Conservation (phyloP, 2,797 vertebrate species). For the Microchirus variegatus region DNA sequence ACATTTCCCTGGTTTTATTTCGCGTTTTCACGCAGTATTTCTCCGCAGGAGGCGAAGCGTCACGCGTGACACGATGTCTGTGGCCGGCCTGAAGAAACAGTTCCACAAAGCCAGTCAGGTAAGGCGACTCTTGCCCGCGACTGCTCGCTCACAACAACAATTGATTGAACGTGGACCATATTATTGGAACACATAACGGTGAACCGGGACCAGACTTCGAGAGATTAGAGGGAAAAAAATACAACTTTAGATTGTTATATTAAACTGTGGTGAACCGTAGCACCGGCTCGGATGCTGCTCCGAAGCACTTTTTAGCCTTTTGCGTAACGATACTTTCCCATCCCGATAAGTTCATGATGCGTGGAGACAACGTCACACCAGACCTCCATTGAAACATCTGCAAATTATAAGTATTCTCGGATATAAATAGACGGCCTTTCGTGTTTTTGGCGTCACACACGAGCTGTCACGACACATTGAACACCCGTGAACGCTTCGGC, state of each 20-base stretch:
- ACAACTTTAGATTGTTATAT: not conserved
- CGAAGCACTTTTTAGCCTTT: too few relatives aligned
- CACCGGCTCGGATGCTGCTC: not conserved
- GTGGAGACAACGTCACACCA: constrained; percentile 9
- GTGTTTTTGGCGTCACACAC: not conserved
- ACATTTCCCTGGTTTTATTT: not conserved
- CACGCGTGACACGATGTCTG: constrained; percentile 83
- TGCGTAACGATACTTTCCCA: constrained; percentile 1
- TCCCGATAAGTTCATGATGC: constrained; percentile 10
- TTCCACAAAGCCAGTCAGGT: constrained; percentile 98
- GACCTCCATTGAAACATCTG: not conserved
- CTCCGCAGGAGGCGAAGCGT: constrained; percentile 7
- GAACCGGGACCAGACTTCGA: too few relatives aligned
- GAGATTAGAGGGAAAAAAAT: too few relatives aligned
- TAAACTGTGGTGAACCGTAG: too few relatives aligned
- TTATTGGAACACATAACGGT: not conserved
- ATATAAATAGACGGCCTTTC: fast-evolving
- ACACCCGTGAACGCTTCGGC: not conserved
- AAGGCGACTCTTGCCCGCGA: constrained; percentile 54
- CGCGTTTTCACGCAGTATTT: not conserved
- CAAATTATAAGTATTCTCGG: fast-evolving
- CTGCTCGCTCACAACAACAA: constrained; percentile 17
- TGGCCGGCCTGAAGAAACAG: constrained; percentile 95
- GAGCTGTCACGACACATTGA: fast-evolving
- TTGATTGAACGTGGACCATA: constrained; percentile 15